A percentile compares a stretch with the other conserved stretches of the same genome.
Conservation (phyloP, 2,888 invertebrate species). For the Agrochola circellaris region DNA sequence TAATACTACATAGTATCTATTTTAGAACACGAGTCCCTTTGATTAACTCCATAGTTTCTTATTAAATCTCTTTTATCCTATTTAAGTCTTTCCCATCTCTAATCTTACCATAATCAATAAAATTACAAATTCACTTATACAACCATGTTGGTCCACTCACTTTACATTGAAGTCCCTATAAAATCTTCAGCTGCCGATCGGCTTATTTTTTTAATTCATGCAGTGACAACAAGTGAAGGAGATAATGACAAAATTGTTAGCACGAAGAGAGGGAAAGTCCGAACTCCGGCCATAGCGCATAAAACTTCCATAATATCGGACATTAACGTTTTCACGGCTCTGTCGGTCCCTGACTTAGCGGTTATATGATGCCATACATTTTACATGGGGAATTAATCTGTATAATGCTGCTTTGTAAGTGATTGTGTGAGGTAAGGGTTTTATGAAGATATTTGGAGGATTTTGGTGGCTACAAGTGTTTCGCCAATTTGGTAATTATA, state of each 20-base stretch:
- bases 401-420: conserved; percentile 20
- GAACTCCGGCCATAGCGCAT: conserved; percentile 58
- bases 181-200: conserved; percentile 11
- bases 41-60: background rate
- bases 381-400: conserved; percentile 55
- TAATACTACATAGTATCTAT: background rate
- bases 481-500: background rate
- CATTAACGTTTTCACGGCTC: conserved; percentile 62
- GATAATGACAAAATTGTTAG: conserved; percentile 74
- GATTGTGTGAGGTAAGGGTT: conserved; percentile 6
- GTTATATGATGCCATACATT: conserved; percentile 55
- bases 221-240: conserved; percentile 69
- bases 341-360: conserved; percentile 39
- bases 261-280: conserved; percentile 56
- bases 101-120: background rate
- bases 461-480: background rate
- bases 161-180: conserved; percentile 35
- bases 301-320: conserved; percentile 61
- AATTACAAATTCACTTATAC: conserved; percentile 25
- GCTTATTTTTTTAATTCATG: conserved; percentile 68
- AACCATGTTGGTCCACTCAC: conserved; percentile 10
- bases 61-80: background rate
- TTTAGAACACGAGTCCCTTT: background rate
- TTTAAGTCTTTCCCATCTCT: background rate
- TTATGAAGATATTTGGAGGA: conserved; percentile 40